A percentile compares a stretch with the other conserved stretches of the same genome.
phyloP scores from a whole-genome alignment of 2,888 invertebrate genomes.

The Aleiodes alternator region DNA sequence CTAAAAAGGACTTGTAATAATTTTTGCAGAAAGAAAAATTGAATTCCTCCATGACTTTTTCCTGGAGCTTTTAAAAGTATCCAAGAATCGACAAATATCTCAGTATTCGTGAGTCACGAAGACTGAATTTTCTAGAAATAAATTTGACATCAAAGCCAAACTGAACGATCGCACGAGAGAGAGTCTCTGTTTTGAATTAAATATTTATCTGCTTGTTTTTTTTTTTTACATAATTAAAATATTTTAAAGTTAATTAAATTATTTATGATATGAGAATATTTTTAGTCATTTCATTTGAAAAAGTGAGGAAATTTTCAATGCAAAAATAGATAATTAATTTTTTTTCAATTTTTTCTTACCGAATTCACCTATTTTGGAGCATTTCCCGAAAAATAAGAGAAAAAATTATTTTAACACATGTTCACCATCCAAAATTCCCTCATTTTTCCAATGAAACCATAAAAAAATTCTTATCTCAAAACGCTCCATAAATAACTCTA shows the following conservation, averaged over 20 bases:
- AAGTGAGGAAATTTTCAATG: too few species aligned
- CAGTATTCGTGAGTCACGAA: conserved; percentile 48
- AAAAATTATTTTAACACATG: too few species aligned
- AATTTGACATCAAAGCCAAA: conserved; percentile 49
- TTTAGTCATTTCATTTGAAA: background rate
- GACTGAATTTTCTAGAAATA: conserved; percentile 48
- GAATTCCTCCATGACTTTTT: conserved; percentile 9
- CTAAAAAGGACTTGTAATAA: background rate
- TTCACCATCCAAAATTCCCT: too few species aligned
- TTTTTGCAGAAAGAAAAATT: background rate
- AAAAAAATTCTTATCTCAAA: too few species aligned
- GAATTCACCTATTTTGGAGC: too few species aligned
- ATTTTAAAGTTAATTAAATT: background rate
- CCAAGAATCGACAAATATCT: conserved; percentile 28
- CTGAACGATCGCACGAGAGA: conserved; percentile 33
- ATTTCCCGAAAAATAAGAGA: too few species aligned
- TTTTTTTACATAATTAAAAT: background rate
- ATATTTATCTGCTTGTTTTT: conserved; percentile 14
- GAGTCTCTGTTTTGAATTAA: conserved; percentile 19
- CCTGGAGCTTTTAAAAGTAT: background rate
- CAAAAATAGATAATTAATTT: too few species aligned
- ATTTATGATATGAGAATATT: background rate
- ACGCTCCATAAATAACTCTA: too few species aligned
- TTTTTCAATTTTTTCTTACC: too few species aligned
- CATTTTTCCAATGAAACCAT: too few species aligned